Conservation (phyloP, 1,140 invertebrate genomes). For the Anagrus nilaparvatae region DNA sequence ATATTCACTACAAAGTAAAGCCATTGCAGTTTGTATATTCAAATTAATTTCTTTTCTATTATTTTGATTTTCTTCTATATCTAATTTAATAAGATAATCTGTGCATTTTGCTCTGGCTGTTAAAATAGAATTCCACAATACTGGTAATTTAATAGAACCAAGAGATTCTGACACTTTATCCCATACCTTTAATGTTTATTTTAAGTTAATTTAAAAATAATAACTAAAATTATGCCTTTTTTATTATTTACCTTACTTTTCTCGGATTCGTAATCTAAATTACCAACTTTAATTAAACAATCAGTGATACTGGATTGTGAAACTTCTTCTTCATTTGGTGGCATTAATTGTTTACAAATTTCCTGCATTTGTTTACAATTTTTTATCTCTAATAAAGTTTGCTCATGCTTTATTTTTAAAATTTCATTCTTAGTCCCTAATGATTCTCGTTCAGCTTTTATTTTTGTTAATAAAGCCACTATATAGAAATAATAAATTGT, state of each 20-base stretch:
- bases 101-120: slow-evolving; percentile 23
- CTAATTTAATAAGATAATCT: slow-evolving; percentile 23
- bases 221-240: slow-evolving; percentile 3
- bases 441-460: slow-evolving; percentile 16
- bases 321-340: slow-evolving; percentile 22
- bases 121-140: slow-evolving; percentile 29
- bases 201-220: slow-evolving; percentile 6
- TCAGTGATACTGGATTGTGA: slow-evolving; percentile 22
- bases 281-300: slow-evolving; percentile 25
- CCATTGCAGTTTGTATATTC: slow-evolving; percentile 24
- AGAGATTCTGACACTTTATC: slow-evolving; percentile 24
- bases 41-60: slow-evolving; percentile 5
- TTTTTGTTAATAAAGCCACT: slow-evolving; percentile 23
- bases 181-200: slow-evolving; percentile 24
- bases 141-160: slow-evolving; percentile 22
- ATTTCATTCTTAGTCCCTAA: slow-evolving; percentile 24
- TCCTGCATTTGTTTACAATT: slow-evolving; percentile 27
- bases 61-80: slow-evolving; percentile 14
- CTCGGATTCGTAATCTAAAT: slow-evolving; percentile 24
- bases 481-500: slow-evolving; percentile 7
- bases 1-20: slow-evolving; percentile 25
- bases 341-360: slow-evolving; percentile 31
- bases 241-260: slow-evolving; percentile 20
- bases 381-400: slow-evolving; percentile 24
- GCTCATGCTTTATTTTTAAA: slow-evolving; percentile 24